Evolutionary conservation across 2,888 invertebrate species (phyloP), one percentile per base, ranked within the genome.

Genomic region (Zaprionus obscuricornis): DNA sequence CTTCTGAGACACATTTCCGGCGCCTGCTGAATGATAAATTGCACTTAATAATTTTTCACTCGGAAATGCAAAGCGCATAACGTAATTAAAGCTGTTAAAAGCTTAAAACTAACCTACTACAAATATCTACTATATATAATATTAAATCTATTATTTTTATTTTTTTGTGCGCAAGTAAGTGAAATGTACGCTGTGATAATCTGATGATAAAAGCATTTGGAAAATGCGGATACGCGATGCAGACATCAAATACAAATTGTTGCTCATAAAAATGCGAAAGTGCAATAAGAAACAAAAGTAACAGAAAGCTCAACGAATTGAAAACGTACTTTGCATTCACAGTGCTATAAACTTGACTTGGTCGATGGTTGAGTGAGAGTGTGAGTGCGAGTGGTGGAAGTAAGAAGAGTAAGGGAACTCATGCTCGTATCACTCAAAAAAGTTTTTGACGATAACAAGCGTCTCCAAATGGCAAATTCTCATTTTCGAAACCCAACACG

Each of bases 1-100:
- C 52, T 34, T 52, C 42, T 75, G 8, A 42, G 29, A 60, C 70
- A 60, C 60, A 58, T 74, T 74, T 78, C 78, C 76, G 71, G 33
- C 47, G 59, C 42, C 54, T 24, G 56, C 39, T 36, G 50, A 51
- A 57, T 77, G 68, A 71, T 71, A 77, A 74, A 81, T 74, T 45
- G 65, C 50, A 58, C 50, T 74, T 62, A 68, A 74, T 62, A 66
- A 51, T 62, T 69, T 43, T 42, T 18, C 26, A 17, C 24, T 49
- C 40, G 14, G 34, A n/a, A n/a, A 36, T 67, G 31, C 18, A 22
- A 24, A 50, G 39, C 7, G 11, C 14, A 31, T 39, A 6, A 13
- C 3, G 1, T 13, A 18, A 37, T 37, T 39, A 1, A 16, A 52
- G 18, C 18, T 3, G 10, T 6, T 4, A 10, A n/a, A n/a, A n/a